Evolutionary conservation across 2,888 invertebrate species (phyloP).

Genomic region (Macrosiphum euphorbiae): DNA sequence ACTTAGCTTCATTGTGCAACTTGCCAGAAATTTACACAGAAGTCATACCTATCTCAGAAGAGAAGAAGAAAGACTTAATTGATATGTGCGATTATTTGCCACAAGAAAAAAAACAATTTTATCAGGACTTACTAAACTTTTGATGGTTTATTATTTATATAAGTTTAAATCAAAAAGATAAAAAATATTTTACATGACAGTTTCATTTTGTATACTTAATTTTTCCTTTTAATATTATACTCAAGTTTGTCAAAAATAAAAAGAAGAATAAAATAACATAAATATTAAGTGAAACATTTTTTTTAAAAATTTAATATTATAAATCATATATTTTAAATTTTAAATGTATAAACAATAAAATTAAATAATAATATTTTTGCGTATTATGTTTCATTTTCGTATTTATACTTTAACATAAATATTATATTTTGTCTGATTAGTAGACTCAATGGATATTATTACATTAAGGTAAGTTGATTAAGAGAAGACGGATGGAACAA

Average conservation of each 20-base stretch:
- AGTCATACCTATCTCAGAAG: too few species aligned
- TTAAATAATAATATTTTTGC: conserved; percentile 27
- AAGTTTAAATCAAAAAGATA: conserved; percentile 24
- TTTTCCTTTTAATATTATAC: conserved; percentile 27
- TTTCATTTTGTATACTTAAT: conserved; percentile 22
- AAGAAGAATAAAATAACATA: conserved; percentile 8
- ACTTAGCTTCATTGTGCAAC: too few species aligned
- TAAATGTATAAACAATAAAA: conserved; percentile 32
- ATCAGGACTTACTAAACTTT: too few species aligned
- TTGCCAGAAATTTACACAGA: too few species aligned
- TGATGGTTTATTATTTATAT: too few species aligned
- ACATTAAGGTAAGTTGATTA: conserved; percentile 1
- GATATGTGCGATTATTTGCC: too few species aligned
- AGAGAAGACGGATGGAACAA: conserved; percentile 25
- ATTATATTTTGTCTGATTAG: not conserved
- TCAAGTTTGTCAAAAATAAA: conserved; percentile 38
- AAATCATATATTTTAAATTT: conserved; percentile 15
- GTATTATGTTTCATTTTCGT: conserved; percentile 12
- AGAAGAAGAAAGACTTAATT: too few species aligned
- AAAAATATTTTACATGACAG: conserved; percentile 23
- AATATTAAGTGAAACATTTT: too few species aligned
- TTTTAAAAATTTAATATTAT: conserved; percentile 2
- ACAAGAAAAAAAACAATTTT: too few species aligned
- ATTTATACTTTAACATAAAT: conserved; percentile 25
- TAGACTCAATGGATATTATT: not conserved